phyloP scores from a whole-genome alignment of 2,888 invertebrate genomes.

The Protophormia terraenovae region DNA sequence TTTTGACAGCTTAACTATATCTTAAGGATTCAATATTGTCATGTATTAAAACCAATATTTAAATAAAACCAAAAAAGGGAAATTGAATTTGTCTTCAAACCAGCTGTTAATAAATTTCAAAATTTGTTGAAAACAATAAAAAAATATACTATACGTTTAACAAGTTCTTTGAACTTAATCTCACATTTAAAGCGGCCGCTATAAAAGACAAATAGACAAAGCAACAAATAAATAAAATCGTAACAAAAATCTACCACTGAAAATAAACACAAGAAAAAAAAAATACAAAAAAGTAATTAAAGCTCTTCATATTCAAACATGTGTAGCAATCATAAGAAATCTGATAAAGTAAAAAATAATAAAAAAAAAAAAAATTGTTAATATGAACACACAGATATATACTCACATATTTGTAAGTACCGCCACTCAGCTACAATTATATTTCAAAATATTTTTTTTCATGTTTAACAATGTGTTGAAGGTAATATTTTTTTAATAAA shows the following conservation, averaged over 20 bases:
- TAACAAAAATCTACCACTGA: conserved; percentile 40
- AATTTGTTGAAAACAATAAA: neutral
- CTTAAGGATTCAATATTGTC: too few relatives aligned
- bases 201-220: conserved; percentile 40
- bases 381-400: neutral
- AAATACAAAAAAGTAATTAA: conserved; percentile 59
- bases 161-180: conserved; percentile 58
- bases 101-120: neutral
- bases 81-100: conserved; percentile 1
- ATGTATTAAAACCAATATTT: too few relatives aligned
- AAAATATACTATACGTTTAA: neutral
- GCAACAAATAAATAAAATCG: conserved; percentile 25
- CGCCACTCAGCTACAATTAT: neutral
- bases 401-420: neutral
- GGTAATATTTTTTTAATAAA: conserved; percentile 35
- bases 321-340: conserved; percentile 63
- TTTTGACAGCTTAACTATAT: too few relatives aligned
- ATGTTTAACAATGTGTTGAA: conserved; percentile 40
- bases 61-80: neutral
- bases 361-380: conserved; percentile 46
- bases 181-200: conserved; percentile 36
- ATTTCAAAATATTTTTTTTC: conserved; percentile 38
- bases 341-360: too few relatives aligned
- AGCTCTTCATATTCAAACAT: conserved; percentile 54
- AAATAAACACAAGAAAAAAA: neutral